Evolutionary conservation across 2,888 invertebrate species (phyloP), one percentile per base, ranked within the genome.

Genomic region (Apeira syringaria): DNA sequence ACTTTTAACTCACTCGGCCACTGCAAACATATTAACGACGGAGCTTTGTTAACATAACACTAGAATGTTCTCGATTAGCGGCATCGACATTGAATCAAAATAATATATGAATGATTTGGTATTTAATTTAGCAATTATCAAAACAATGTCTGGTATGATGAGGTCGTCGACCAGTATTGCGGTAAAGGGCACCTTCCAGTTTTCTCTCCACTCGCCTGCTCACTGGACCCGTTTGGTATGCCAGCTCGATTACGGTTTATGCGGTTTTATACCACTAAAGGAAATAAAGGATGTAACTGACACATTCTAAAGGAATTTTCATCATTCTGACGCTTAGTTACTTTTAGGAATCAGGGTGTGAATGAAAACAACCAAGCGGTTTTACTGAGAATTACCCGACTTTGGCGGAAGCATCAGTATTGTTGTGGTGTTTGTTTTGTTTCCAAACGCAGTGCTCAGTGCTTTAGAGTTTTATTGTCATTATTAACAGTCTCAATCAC

Each of bases 151-250:
- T 26, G 11, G 5, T 36, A 34, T 36, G n/a, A 53, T 33, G 40
- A 53, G 55, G 53, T 56, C 44, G 44, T 31, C 42, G 44, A 37
- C 55, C 56, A 49, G 47, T 31, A 33, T 33, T 27, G 33, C 39
- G 40, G 35, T 46, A 40, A 35, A 53, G 41, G 56, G 49, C 53
- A 47, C 36, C 44, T 46, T 44, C 31, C 26, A 47, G 39, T 43
- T 48, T 47, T 46, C 48, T 43, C 38, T 39, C 11, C 34, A 22
- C 31, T 41, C 37, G 34, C 37, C 44, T 31, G 36, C 24, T 28
- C 38, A 36, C 25, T 20, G 28, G 38, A 47, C 42, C 41, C 33
- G 41, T 37, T 41, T 30, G 29, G 37, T 46, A 32, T 39, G 39
- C 40, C 40, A 40, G 31, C 39, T 46, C 35, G 39, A 40, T 40